A percentile compares a stretch with the other conserved stretches of the same genome.
phyloP scores from a whole-genome alignment of 2,888 invertebrate species.

The Galerucella calmariensis region DNA sequence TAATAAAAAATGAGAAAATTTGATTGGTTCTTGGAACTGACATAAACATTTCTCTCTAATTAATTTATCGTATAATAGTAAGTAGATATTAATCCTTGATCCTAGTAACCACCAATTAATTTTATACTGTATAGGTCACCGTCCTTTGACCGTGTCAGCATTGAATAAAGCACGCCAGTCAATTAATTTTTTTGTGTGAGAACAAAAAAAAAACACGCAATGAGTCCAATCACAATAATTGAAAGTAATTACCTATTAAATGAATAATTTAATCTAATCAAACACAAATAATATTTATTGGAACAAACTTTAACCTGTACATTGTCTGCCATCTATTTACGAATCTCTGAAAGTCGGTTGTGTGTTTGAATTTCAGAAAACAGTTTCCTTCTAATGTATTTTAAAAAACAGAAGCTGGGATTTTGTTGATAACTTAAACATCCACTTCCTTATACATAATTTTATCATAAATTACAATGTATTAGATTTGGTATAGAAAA shows the following conservation, averaged over 20 bases:
- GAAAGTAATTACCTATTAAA: neutral
- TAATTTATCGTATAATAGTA: neutral
- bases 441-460: no score
- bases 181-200: neutral
- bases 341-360: neutral
- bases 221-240: neutral
- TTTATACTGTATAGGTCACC: neutral
- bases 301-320: neutral
- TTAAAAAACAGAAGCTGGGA: neutral
- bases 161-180: neutral
- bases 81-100: neutral
- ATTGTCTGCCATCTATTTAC: conserved; percentile 4
- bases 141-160: conserved; percentile 1
- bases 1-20: no score
- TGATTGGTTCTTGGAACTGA: no score
- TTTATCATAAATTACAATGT: no score
- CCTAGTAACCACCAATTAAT: neutral
- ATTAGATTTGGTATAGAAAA: no score
- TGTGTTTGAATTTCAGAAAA: neutral
- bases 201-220: neutral
- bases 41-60: no score
- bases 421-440: neutral
- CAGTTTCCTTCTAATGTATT: neutral
- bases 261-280: neutral
- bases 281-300: neutral